Evolutionary conservation across 2,113 vertebrate species (phyloP), one percentile per base, ranked within the genome.

Genomic region (Pituophis catenifer): DNA sequence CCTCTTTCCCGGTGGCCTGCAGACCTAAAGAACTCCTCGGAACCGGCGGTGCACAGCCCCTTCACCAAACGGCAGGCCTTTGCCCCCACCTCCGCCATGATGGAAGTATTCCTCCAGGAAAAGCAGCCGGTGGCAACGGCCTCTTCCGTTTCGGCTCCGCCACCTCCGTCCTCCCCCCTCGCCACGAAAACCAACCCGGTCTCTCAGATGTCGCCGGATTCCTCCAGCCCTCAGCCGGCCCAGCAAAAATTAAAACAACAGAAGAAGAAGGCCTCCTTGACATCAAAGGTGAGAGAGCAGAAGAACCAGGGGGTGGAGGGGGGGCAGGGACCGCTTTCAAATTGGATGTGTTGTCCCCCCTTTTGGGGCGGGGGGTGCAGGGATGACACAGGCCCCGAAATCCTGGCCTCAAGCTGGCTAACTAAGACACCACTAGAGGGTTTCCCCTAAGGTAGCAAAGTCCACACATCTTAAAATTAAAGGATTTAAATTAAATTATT

Each of bases 221-320:
- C 99, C n/a, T 98, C 98, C n/a, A 99, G 99, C 96, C 99, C 99
- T n/a, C 98, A 99, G 94, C 99, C 99, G 0, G 97, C 99, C 53
- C 99, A 99, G 97, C 99, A 99, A 95, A 99, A 99, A 96, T 98
- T 99, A 87, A 99, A 99, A 96, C 98, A 98, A 94, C 99, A 99
- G 89, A 99, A 99, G 98, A 99, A 99, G 94, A 99, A 99, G 95
- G 96, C 98, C 0, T 98, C 99, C 0, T 98, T 99, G 93, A 98
- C 98, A 93, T 99, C 99, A 48, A 99, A 99, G 98, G 99, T 99
- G 21, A 50, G 86, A 26, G 86, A 86, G 85, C 3, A n/a, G 58
- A 65, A 12, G 12, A 59, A 24, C 44, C 44, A 0, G 44, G 44
- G 4, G 1, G 5, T 44, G 38, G 12, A 0, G 11, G 11, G 12